These are phyloP conservation scores for Neoseiulus cucumeris DNA, from an alignment of 1,140 invertebrate species.

Conservation along the genomic window DNA sequence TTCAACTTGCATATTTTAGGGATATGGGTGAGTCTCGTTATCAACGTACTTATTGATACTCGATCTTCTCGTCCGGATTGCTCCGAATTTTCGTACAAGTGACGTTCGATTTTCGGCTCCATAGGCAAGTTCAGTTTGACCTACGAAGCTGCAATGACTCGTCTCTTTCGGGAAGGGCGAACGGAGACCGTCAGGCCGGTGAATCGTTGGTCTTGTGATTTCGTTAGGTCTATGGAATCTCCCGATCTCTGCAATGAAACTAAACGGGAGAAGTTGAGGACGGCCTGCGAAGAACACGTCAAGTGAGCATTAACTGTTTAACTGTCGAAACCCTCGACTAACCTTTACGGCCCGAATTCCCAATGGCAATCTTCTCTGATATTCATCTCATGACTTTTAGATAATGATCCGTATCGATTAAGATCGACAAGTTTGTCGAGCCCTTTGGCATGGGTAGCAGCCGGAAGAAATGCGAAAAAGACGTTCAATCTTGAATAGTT, in stretches of 20 bases:
- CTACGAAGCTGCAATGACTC: slow-evolving; percentile 95
- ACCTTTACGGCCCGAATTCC: too few species aligned
- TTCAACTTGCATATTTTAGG: slow-evolving; percentile 69
- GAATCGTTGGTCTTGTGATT: slow-evolving; percentile 69
- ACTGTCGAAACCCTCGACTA: background rate
- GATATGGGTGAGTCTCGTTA: background rate
- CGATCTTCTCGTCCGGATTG: background rate
- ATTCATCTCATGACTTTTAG: too few species aligned
- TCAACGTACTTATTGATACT: background rate
- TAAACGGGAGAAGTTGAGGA: background rate
- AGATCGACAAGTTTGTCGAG: too few species aligned
- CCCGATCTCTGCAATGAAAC: background rate
- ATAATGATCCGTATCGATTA: too few species aligned
- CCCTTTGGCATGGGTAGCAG: too few species aligned
- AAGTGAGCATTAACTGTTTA: background rate
- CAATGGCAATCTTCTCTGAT: background rate
- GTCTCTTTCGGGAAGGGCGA: slow-evolving; percentile 80
- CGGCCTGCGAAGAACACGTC: slow-evolving; percentile 1
- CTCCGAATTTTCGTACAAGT: background rate
- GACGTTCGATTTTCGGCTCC: slow-evolving; percentile 35
- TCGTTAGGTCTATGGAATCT: slow-evolving; percentile 63
- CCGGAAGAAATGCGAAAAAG: too few species aligned
- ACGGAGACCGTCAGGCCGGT: slow-evolving; percentile 94
- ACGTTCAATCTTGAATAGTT: too few species aligned
- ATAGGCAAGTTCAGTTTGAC: slow-evolving; percentile 73